A percentile compares a stretch with the other conserved stretches of the same genome.
Evolutionary conservation across 2,113 vertebrate genomes (phyloP).

Genomic region (Columba livia): DNA sequence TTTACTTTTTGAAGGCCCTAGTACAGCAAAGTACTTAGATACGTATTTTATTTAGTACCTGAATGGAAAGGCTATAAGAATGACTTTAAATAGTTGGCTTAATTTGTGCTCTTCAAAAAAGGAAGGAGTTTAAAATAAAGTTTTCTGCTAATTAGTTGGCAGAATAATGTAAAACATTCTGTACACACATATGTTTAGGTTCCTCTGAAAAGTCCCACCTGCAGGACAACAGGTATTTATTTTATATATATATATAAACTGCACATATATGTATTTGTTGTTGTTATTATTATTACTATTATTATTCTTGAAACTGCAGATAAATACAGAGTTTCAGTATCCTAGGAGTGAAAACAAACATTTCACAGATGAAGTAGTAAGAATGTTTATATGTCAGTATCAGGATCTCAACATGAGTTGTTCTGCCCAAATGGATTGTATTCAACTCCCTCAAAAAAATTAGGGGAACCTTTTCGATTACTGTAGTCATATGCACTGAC

Average conservation of each 20-base stretch:
- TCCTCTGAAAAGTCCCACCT: neutral
- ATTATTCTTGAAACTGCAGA: neutral
- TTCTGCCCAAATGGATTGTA: neutral
- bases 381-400: neutral
- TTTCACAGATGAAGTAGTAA: neutral
- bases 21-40: neutral
- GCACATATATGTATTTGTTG: neutral
- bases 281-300: neutral
- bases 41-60: neutral
- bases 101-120: neutral
- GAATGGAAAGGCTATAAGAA: neutral
- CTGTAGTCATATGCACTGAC: neutral
- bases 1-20: neutral
- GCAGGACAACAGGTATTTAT: neutral
- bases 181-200: neutral
- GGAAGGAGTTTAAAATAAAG: neutral
- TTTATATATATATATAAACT: neutral
- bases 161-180: neutral
- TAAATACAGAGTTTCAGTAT: neutral
- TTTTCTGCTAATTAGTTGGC: neutral
- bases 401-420: neutral
- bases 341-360: neutral
- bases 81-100: neutral
- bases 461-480: neutral
- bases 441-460: neutral